Evolutionary conservation across 2,797 vertebrate species (phyloP).

Genomic region (Darevskia mixta): DNA sequence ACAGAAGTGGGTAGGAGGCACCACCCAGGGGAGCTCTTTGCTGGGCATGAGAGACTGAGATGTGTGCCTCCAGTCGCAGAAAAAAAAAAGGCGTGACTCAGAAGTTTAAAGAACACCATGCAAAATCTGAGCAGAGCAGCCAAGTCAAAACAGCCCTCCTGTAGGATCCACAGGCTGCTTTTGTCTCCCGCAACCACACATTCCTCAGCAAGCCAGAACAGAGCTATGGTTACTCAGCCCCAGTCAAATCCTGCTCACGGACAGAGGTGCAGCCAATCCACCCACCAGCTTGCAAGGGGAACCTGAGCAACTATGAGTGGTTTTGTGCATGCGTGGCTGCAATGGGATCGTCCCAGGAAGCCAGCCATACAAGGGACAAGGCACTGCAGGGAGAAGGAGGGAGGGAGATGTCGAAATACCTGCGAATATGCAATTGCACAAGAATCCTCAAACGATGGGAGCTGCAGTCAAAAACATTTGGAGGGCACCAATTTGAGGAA

Average conservation of each 20-base stretch:
- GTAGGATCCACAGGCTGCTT: neutral
- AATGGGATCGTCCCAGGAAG: neutral
- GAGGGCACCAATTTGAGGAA: too few species aligned
- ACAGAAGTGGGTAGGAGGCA: too few species aligned
- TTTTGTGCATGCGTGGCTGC: neutral
- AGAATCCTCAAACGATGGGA: neutral
- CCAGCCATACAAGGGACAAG: neutral
- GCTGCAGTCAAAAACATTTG: too few species aligned
- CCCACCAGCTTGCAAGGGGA: neutral
- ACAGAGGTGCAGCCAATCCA: neutral
- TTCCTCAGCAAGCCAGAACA: slow-evolving; percentile 13
- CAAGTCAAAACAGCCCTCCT: neutral
- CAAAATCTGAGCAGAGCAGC: neutral
- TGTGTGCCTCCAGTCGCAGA: neutral
- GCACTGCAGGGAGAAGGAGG: neutral
- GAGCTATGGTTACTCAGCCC: slow-evolving; percentile 5
- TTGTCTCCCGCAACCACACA: neutral
- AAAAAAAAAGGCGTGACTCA: neutral
- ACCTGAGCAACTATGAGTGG: slow-evolving; percentile 10
- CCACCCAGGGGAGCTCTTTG: neutral
- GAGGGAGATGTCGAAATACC: neutral
- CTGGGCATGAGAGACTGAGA: neutral
- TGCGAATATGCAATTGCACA: neutral
- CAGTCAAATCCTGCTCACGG: neutral
- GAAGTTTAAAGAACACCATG: too few species aligned